Evolutionary conservation across 2,113 vertebrate species (phyloP).

Genomic region (Tetraodon nigroviridis): DNA sequence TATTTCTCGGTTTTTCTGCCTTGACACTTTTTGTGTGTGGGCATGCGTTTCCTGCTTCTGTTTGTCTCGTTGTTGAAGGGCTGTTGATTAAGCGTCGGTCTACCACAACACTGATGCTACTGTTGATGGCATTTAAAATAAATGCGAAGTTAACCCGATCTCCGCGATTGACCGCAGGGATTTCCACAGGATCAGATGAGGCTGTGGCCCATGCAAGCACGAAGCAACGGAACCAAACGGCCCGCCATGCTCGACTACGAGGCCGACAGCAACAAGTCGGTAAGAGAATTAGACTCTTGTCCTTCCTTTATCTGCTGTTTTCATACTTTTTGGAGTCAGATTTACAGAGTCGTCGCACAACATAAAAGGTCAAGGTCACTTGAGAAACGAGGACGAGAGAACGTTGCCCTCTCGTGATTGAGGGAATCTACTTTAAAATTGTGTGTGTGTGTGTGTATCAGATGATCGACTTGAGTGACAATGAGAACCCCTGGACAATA

Average conservation of each 20-base stretch:
- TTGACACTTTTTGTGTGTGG: background rate
- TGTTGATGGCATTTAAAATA: background rate
- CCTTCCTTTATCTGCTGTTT: too few relatives aligned
- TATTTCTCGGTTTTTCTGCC: background rate
- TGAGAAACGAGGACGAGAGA: too few relatives aligned
- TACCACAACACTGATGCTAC: background rate
- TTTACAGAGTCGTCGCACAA: too few relatives aligned
- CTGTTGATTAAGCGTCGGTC: too few relatives aligned
- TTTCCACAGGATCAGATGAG: conserved; percentile 99
- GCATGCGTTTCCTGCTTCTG: background rate
- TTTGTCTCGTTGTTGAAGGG: background rate
- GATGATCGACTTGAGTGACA: conserved; percentile 99
- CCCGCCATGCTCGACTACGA: conserved; percentile 98
- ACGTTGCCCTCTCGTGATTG: too few relatives aligned
- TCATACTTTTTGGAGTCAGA: too few relatives aligned
- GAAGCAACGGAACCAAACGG: conserved; percentile 96
- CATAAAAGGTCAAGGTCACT: too few relatives aligned
- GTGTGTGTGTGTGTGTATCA: conserved; percentile 45
- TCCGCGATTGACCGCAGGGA: conserved; percentile 74
- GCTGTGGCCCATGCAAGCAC: conserved; percentile 98
- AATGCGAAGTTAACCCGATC: background rate
- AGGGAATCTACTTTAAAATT: background rate
- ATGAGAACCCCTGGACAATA: conserved; percentile 99
- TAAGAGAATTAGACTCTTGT: conserved; percentile 55
- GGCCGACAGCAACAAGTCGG: conserved; percentile 96